These are phyloP conservation scores for Gymnoscopelus microlampas DNA, from an alignment of 2,797 vertebrate genomes.

Conservation along the genomic window DNA sequence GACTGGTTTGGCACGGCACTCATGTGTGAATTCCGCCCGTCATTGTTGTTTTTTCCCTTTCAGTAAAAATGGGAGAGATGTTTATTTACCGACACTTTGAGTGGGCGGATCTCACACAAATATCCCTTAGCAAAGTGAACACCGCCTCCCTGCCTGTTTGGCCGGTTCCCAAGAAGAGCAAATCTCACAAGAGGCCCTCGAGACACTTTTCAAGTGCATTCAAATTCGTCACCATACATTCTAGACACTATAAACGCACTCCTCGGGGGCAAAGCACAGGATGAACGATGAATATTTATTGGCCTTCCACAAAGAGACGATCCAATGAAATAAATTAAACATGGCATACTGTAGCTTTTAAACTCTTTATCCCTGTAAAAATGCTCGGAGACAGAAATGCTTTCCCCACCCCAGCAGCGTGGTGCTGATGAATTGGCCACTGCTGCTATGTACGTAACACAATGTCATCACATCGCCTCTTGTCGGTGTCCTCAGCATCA, in stretches of 20 bases:
- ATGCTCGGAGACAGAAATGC: slow-evolving; percentile 31
- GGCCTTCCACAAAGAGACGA: neutral
- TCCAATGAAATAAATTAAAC: slow-evolving; percentile 20
- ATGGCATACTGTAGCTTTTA: neutral
- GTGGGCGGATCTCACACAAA: slow-evolving; percentile 20
- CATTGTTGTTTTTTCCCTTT: too few relatives aligned
- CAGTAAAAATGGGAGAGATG: neutral
- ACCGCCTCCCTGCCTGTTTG: slow-evolving; percentile 57
- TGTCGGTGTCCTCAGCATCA: neutral
- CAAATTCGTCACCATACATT: slow-evolving; percentile 7
- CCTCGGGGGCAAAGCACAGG: neutral
- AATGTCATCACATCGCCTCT: neutral
- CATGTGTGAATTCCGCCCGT: too few relatives aligned
- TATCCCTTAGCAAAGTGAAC: slow-evolving; percentile 32
- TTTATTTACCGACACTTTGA: neutral
- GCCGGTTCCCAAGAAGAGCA: slow-evolving; percentile 36
- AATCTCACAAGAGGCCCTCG: slow-evolving; percentile 21
- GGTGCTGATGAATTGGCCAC: slow-evolving; percentile 17
- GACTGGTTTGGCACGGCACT: neutral
- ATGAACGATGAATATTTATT: slow-evolving; percentile 5
- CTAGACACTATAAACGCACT: neutral
- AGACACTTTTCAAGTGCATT: slow-evolving; percentile 12
- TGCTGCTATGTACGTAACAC: neutral
- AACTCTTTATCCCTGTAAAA: slow-evolving; percentile 9
- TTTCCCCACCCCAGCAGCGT: slow-evolving; percentile 21